Percentiles rank a stretch among this genome's conserved stretches.
Conservation (phyloP, 2,797 vertebrate genomes). For the Syngnathus rostellatus region DNA sequence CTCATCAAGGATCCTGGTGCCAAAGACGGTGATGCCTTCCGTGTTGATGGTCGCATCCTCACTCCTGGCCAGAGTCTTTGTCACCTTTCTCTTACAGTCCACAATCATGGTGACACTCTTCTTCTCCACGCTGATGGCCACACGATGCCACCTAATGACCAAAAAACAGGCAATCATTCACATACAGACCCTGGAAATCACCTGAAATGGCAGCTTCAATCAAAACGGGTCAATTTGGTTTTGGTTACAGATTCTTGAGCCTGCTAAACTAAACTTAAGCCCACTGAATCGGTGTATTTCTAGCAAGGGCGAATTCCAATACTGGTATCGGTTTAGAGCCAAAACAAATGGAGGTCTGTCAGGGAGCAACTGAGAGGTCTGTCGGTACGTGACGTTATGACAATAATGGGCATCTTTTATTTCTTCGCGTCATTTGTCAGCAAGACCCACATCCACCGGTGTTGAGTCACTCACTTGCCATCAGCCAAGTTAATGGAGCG, state of each 20-base stretch:
- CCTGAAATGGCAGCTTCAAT: background rate
- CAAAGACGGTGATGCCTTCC: constrained; percentile 91
- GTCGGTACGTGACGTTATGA: too few species aligned
- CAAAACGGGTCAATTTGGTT: background rate
- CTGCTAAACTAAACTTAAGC: too few species aligned
- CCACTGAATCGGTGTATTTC: too few species aligned
- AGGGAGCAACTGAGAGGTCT: too few species aligned
- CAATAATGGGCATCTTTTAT: too few species aligned
- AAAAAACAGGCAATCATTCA: constrained; percentile 2
- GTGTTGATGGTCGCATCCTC: constrained; percentile 80
- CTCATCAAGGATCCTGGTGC: constrained; percentile 93
- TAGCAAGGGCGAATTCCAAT: too few species aligned
- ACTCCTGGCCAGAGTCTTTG: constrained; percentile 79
- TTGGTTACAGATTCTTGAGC: background rate
- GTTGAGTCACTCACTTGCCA: constrained; percentile 81
- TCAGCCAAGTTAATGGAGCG: constrained; percentile 89
- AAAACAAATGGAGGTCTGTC: too few species aligned
- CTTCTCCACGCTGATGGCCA: constrained; percentile 94
- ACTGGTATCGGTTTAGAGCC: too few species aligned
- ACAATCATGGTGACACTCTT: constrained; percentile 91
- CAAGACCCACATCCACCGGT: too few species aligned
- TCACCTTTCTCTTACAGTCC: constrained; percentile 92
- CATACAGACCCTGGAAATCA: background rate
- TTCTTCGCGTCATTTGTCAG: too few species aligned
- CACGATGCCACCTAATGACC: constrained; percentile 85